Base-by-base conservation (phyloP, 1,140 invertebrate genomes). In the Periplaneta americana region DNA sequence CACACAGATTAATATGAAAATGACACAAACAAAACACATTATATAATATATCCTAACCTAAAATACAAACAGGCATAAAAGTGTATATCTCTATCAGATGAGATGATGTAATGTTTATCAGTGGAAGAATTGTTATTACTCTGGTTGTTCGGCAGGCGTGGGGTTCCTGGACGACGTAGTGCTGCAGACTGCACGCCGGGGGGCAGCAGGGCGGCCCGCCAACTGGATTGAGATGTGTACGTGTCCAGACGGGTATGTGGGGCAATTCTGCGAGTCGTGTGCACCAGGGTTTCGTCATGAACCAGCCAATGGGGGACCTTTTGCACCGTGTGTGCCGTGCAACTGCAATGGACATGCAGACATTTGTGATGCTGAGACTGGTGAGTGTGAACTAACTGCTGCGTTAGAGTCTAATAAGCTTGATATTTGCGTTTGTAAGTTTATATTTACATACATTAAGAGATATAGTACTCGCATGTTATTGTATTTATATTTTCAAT, bases 201-300 rank as follows among this genome's bases (percentile, higher is more conserved):
- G 95, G 0, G 93, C 94, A 6, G 93, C 95, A 66, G 96, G 96
- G 1, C 90, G 92, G 2, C 90, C 93, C 0, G 98, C 97, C 0
- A 92, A 93, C 77, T 99, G 97, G 97, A 94, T 99, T 10, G 98
- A 99, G 88, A 94, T 94, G 84, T 99, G 98, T 87, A 93, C 93
- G 13, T 99, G 98, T 88, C 97, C 96, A 0, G 91, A 94, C 81
- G 97, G 97, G 0, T 99, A 99, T 85, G 92, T 96, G 0, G 95
- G 98, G 0, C 97, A 99, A 88, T 98, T 97, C 88, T 99, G 98
- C 86, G 98, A 99, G 88, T 98, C 97, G 0, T 99, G 98, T 87
- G 95, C 95, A 0, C 95, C 97, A 0, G 97, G 97, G 0, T 99
- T 94, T 85, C 93, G 97, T 57, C 96, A 99, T 84, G 95, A 96